These are phyloP conservation scores for Drosophila parabipectinata DNA, from an alignment of 1,140 invertebrate species.

Conservation along the genomic window DNA sequence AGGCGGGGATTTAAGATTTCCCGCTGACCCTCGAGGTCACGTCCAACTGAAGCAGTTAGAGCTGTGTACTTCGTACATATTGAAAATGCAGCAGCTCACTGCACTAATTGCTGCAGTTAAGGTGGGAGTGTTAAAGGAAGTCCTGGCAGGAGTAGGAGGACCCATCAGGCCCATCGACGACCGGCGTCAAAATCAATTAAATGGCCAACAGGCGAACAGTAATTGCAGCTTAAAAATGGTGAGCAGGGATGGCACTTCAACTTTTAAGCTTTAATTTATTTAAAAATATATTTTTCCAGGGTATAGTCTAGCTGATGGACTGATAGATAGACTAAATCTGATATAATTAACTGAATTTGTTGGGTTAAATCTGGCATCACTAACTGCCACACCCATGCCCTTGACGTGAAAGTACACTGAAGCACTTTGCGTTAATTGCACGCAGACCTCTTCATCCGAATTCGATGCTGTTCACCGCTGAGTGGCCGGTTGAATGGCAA, in stretches of 20 bases:
- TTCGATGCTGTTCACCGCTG: conserved; percentile 37
- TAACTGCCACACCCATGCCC: not conserved
- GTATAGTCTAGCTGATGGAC: not conserved
- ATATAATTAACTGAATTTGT: not conserved
- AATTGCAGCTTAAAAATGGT: conserved; percentile 69
- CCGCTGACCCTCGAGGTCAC: conserved; percentile 30
- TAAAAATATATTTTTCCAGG: not conserved
- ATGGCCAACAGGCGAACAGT: conserved; percentile 74
- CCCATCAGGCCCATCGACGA: conserved; percentile 34
- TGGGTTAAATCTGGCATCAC: not conserved
- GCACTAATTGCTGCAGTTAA: conserved; percentile 64
- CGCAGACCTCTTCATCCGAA: conserved; percentile 58
- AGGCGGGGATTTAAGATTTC: conserved; percentile 19
- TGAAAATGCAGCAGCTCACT: conserved; percentile 56
- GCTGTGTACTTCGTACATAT: conserved; percentile 46
- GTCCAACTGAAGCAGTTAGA: not conserved
- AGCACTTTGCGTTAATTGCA: conserved; percentile 80
- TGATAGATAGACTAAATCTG: not conserved
- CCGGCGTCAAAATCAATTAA: conserved; percentile 82
- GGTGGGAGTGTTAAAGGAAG: not conserved
- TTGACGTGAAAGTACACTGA: conserved; percentile 36
- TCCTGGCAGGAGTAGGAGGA: not conserved
- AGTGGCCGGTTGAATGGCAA: conserved; percentile 71
- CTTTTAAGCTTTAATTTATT: not conserved
- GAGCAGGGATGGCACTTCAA: not conserved